phyloP scores from a whole-genome alignment of 35 echinoderm and acorn worm species.

The Acanthaster planci region DNA sequence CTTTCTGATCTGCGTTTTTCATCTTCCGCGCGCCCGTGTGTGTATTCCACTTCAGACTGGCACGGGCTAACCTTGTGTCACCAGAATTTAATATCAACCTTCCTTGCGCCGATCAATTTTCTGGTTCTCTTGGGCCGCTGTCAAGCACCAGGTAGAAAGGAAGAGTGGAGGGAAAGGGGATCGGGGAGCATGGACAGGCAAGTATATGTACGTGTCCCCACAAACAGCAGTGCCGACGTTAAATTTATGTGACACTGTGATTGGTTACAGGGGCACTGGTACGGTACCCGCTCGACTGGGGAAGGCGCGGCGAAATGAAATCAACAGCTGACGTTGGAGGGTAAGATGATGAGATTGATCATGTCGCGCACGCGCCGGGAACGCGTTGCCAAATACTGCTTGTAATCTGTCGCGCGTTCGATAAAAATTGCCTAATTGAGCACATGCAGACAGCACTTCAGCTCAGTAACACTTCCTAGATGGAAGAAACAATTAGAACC shows the following conservation, averaged over 20 bases:
- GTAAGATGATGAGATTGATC: too few relatives aligned
- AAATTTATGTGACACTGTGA: background rate
- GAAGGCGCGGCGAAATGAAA: background rate
- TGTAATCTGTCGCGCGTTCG: too few relatives aligned
- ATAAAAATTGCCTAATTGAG: too few relatives aligned
- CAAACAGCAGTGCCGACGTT: background rate
- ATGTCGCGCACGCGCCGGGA: too few relatives aligned
- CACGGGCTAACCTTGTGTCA: background rate
- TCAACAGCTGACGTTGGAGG: background rate
- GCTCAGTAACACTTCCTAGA: too few relatives aligned
- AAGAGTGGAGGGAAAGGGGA: background rate
- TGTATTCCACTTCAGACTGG: background rate
- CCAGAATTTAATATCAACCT: background rate
- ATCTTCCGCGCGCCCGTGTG: too few relatives aligned
- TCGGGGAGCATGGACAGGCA: background rate
- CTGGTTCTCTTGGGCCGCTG: background rate
- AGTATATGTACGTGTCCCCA: too few relatives aligned
- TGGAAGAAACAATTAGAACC: too few relatives aligned
- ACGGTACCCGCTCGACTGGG: background rate
- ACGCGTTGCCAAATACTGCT: too few relatives aligned
- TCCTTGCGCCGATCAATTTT: background rate
- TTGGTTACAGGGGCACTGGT: background rate
- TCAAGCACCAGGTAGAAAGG: background rate
- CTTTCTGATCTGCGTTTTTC: too few relatives aligned
- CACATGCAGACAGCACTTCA: too few relatives aligned